Percentiles rank a stretch among this genome's conserved stretches.
Conservation (phyloP, 2,113 vertebrate genomes). For the Irena cyanogastra region DNA sequence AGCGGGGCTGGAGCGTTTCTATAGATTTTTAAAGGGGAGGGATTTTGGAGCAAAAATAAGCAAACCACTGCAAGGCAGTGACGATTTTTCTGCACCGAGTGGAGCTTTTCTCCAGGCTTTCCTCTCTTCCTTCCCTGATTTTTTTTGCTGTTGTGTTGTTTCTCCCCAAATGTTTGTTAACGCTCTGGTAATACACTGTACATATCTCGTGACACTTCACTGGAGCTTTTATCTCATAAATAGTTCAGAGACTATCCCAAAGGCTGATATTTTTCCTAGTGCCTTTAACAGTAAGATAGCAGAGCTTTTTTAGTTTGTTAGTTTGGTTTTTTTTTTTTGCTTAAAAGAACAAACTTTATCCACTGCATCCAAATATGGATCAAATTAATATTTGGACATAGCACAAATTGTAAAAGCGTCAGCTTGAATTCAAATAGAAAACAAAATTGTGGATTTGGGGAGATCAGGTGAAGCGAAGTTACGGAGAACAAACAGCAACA, state of each 20-base stretch:
- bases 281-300: not conserved
- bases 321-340: not conserved
- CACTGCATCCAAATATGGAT: not conserved
- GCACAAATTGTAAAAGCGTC: not conserved
- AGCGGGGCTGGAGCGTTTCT: not conserved
- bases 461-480: not conserved
- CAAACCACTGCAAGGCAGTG: not conserved
- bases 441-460: not conserved
- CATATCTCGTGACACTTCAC: not conserved
- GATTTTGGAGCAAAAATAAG: not conserved
- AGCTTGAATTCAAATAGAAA: not conserved
- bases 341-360: not conserved
- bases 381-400: not conserved
- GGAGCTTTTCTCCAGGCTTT: not conserved
- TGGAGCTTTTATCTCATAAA: not conserved
- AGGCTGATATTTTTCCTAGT: not conserved
- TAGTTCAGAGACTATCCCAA: slow-evolving; percentile 8
- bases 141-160: not conserved
- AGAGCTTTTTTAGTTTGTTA: not conserved
- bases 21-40: not conserved
- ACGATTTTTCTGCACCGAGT: not conserved
- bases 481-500: not conserved
- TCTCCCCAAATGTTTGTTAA: not conserved
- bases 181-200: not conserved
- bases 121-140: not conserved